Conservation (phyloP, 2,888 invertebrate genomes). For the Micropterix aruncella region DNA sequence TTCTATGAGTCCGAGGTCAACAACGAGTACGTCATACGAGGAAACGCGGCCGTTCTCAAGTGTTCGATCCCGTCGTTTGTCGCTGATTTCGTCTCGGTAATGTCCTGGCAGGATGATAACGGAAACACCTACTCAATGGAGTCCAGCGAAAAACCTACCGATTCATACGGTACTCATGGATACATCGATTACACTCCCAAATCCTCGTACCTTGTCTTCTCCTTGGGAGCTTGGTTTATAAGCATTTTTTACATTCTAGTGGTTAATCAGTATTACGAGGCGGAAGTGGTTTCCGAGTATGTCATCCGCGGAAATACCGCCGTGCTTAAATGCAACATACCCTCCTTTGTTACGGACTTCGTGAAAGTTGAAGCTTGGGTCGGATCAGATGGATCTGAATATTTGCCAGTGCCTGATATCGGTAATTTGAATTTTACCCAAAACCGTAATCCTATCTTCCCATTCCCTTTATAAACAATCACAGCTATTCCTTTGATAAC, state of each 20-base stretch:
- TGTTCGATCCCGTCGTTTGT: conserved; percentile 88
- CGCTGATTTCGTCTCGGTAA: conserved; percentile 79
- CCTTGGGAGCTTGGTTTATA: not conserved
- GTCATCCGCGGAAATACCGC: conserved; percentile 81
- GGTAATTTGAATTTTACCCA: too few species aligned
- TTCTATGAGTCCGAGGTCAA: conserved; percentile 85
- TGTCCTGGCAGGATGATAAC: conserved; percentile 75
- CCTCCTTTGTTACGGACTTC: conserved; percentile 83
- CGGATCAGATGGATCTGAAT: conserved; percentile 51
- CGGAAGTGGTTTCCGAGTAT: conserved; percentile 80
- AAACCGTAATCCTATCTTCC: too few species aligned
- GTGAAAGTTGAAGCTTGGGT: conserved; percentile 79
- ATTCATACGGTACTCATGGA: not conserved
- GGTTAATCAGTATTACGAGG: conserved; percentile 79
- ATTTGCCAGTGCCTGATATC: conserved; percentile 54
- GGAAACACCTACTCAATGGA: conserved; percentile 36
- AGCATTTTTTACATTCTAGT: conserved; percentile 38
- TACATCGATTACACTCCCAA: too few species aligned
- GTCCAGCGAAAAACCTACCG: conserved; percentile 22
- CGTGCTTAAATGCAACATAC: conserved; percentile 78
- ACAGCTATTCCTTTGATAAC: not conserved
- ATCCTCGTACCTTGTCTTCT: not conserved
- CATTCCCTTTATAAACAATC: conserved; percentile 6
- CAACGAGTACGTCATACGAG: conserved; percentile 82
- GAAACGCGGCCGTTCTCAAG: conserved; percentile 78